These are phyloP conservation scores for Acrossocheilus wenchowensis DNA, from an alignment of 2,797 vertebrate genomes.

Conservation along the genomic window DNA sequence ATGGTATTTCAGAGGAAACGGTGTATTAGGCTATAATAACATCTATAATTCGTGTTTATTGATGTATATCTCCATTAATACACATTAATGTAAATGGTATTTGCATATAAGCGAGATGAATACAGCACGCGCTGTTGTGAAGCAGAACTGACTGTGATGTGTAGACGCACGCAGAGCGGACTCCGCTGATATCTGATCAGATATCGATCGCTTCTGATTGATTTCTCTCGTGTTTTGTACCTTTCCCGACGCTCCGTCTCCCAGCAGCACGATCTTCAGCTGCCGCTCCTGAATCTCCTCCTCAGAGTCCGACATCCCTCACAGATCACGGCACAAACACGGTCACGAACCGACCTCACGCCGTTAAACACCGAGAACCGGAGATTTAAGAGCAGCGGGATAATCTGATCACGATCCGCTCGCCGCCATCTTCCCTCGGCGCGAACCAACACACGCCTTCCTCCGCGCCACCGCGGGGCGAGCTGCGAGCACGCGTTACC, in stretches of 20 bases:
- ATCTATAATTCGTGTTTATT: too few relatives aligned
- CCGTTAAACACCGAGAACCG: neutral
- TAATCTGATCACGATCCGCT: slow-evolving; percentile 56
- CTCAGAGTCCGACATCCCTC: slow-evolving; percentile 94
- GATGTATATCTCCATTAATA: too few relatives aligned
- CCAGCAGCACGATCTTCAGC: slow-evolving; percentile 93
- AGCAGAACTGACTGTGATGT: too few relatives aligned
- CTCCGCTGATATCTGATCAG: neutral
- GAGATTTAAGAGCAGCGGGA: slow-evolving; percentile 67
- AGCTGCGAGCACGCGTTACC: neutral
- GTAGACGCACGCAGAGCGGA: too few relatives aligned
- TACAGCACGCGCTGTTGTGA: too few relatives aligned
- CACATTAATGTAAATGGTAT: too few relatives aligned
- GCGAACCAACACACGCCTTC: slow-evolving; percentile 22
- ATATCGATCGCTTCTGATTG: neutral
- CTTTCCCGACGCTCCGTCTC: slow-evolving; percentile 98
- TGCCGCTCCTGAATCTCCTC: slow-evolving; percentile 93
- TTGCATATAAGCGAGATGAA: too few relatives aligned
- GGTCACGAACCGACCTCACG: neutral
- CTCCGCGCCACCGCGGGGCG: neutral
- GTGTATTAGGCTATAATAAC: too few relatives aligned
- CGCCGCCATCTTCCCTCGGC: slow-evolving; percentile 84
- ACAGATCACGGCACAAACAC: neutral
- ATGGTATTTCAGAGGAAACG: neutral
- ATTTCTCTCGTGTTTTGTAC: slow-evolving; percentile 77